Evolutionary conservation across 2,797 vertebrate genomes (phyloP).

Genomic region (Odontamblyopus rebecca): DNA sequence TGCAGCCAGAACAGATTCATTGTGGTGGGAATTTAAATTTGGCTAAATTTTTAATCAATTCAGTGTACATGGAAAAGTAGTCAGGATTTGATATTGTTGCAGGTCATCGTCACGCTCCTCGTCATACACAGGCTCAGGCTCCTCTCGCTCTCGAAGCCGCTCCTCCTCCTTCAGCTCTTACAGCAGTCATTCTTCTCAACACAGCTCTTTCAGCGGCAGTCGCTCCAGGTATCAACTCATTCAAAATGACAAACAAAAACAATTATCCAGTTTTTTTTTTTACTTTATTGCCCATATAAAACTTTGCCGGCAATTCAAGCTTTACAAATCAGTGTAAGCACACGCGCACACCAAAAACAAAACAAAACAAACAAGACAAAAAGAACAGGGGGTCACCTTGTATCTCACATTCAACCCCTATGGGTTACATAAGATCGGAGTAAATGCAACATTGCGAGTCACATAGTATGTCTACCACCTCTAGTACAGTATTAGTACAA

Average conservation of each 20-base stretch:
- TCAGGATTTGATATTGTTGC: conserved; percentile 9
- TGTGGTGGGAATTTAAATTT: background rate
- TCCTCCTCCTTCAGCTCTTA: conserved; percentile 96
- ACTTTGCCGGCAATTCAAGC: no score
- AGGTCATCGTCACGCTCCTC: conserved; percentile 96
- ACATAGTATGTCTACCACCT: no score
- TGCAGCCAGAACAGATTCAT: background rate
- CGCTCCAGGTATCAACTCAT: conserved; percentile 82
- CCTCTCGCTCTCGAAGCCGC: conserved; percentile 84
- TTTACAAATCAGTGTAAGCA: no score
- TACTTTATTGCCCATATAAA: no score
- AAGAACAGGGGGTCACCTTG: no score
- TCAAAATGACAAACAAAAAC: background rate
- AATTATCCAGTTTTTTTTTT: background rate
- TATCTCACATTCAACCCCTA: no score
- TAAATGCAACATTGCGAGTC: no score
- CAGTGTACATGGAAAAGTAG: background rate
- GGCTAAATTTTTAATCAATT: background rate
- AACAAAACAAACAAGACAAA: no score
- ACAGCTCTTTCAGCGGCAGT: conserved; percentile 94
- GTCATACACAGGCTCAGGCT: conserved; percentile 94
- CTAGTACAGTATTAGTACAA: no score
- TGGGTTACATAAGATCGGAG: no score
- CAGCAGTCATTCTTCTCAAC: conserved; percentile 94
- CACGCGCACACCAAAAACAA: no score